A percentile compares a stretch with the other conserved stretches of the same genome.
Evolutionary conservation across 2,113 vertebrate species (phyloP).

Genomic region (Ranitomeya imitator): DNA sequence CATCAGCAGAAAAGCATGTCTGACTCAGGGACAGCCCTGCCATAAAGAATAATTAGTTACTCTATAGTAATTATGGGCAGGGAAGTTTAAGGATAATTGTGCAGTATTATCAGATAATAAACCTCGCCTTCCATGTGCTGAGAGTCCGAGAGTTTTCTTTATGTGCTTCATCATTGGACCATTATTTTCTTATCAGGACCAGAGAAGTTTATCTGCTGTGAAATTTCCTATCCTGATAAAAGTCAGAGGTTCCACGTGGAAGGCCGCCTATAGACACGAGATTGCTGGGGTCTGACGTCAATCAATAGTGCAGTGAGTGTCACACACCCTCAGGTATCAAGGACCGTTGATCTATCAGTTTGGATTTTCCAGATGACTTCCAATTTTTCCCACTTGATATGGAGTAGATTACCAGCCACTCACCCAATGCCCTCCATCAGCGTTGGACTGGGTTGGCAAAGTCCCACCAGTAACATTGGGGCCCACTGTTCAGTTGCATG

Average conservation of each 20-base stretch:
- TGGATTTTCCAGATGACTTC: not conserved
- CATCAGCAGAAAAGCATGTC: not conserved
- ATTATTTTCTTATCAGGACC: not conserved
- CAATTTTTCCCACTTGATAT: not conserved
- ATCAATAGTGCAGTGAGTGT: not conserved
- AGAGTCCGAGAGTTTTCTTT: not conserved
- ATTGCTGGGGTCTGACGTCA: not conserved
- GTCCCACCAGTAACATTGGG: too few relatives aligned
- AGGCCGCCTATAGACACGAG: not conserved
- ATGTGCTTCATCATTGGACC: not conserved
- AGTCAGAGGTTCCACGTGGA: not conserved
- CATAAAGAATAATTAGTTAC: constrained; percentile 16
- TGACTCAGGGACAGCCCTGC: constrained; percentile 6
- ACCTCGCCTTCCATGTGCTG: not conserved
- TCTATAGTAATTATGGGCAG: not conserved
- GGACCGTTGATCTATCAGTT: not conserved
- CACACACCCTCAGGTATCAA: not conserved
- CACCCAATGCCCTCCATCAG: not conserved
- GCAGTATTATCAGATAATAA: not conserved
- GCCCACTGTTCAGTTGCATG: too few relatives aligned
- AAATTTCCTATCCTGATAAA: not conserved
- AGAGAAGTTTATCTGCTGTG: not conserved
- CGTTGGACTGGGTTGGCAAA: too few relatives aligned
- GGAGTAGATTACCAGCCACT: not conserved
- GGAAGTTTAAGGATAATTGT: not conserved